Base-by-base conservation (phyloP, 2,113 vertebrate genomes). In the Coryphaenoides rupestris region DNA sequence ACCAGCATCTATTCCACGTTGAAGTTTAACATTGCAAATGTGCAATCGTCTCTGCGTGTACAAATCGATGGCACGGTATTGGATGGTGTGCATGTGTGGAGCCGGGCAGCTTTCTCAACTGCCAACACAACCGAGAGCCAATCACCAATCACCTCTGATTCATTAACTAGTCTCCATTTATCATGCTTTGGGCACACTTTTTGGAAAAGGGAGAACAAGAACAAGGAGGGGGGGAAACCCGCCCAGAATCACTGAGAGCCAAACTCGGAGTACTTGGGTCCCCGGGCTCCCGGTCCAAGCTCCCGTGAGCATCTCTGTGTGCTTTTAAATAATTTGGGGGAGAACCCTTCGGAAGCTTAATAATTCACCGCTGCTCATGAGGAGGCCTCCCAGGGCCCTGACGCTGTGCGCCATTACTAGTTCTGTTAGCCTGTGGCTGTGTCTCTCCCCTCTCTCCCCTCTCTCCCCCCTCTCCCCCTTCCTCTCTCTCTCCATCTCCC, bases 241-340 rank as follows among this genome's bases (percentile, higher is more conserved):
- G 67, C 66, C 10, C 56, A 59, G 65, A 73, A 77, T 72, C 56
- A 60, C 62, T 60, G 63, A 71, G 74, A 21, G 28, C 58, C 16
- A 71, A 73, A 72, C 60, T 75, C 24, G 40, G 54, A 74, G 72
- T 45, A 66, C 65, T 79, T 74, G 61, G 77, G 49, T 53, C 75
- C 61, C 63, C 23, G 66, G 55, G 40, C 58, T 12, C 33, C 33
- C 47, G 15, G 21, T 55, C 68, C 66, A 55, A n/a, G 28, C 50
- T 80, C 58, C 53, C 77, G 15, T 15, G 50, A 76, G 59, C 45
- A 54, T 69, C 70, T 76, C 70, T 74, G 60, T 52, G 19, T 67
- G 52, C 78, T 87, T 83, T 86, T 91, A 83, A 90, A 91, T 89
- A 68, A 90, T 91, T 90, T 88, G 85, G 62, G 85, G 53, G 78